Evolutionary conservation across 1,140 invertebrate species (phyloP), one percentile per base, ranked within the genome.

Genomic region (Danaus plexippus): DNA sequence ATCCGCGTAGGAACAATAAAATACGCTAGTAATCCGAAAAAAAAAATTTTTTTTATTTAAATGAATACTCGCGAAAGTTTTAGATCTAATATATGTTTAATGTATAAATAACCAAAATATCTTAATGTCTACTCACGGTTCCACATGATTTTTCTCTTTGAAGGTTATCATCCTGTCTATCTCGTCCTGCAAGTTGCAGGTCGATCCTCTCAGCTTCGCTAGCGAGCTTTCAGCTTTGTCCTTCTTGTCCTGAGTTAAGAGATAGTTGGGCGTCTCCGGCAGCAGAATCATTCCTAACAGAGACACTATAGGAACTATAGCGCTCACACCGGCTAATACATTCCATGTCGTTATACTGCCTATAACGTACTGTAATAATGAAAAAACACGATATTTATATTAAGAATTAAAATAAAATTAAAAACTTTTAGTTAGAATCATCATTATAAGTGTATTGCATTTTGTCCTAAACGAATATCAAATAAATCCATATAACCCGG

Each of bases 241-340:
- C 8, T 88, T 85, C 53, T 90, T 89, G 32, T 90, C 89, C 22
- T 89, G 88, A 5, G 90, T 89, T 12, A 94, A 81, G 1, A 94
- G 87, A 78, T 90, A 94, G 18, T 92, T 91, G 1, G 93, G 93
- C 0, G 92, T 91, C 68, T 94, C 93, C 11, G 93, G 92, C 70
- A 93, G 85, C 2, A 92, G 71, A 57, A 92, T 88, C 87, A 90
- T 91, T 0, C 88, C 68, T 0, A 91, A 54, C 0, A 93, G 61
- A 0, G 91, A 90, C 1, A 90, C 49, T 0, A 90, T 77, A 0
- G 92, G 92, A 0, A 92, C 60, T 2, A 89, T 67, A 0, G 89
- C 82, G 57, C 90, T 92, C 11, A 92, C 84, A 0, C 85, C 88
- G 0, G 92, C 91, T 12, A 91, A 77, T 0, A 88, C 67, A 46